Conservation (phyloP, 1,140 invertebrate genomes). For the Aplysia californica region DNA sequence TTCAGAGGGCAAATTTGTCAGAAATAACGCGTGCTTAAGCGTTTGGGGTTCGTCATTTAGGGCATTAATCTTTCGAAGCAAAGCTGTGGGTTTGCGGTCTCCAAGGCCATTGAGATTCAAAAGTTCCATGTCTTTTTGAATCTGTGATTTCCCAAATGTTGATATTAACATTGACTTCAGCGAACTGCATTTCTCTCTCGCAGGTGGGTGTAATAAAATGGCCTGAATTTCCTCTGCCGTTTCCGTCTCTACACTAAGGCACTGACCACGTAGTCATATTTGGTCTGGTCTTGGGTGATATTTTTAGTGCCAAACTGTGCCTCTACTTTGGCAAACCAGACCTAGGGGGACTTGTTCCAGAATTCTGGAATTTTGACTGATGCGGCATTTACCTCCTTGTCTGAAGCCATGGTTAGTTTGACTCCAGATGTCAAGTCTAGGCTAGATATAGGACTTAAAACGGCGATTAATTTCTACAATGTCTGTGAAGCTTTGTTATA, state of each 20-base stretch:
- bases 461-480: no score
- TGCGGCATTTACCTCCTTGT: neutral
- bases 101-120: no score
- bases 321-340: neutral
- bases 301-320: neutral
- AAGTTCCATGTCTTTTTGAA: neutral
- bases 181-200: neutral
- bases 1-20: neutral
- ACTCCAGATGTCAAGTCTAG: no score
- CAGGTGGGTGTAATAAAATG: neutral
- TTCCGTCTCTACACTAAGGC: neutral
- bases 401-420: no score
- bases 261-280: slow-evolving; percentile 7
- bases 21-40: neutral
- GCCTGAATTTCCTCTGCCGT: neutral
- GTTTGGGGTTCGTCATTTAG: neutral
- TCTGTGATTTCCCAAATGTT: neutral
- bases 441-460: no score
- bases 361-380: neutral
- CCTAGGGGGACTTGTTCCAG: neutral
- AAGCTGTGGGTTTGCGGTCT: no score
- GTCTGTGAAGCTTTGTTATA: no score
- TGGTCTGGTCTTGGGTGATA: neutral
- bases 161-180: neutral
- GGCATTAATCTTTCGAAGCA: no score